These are phyloP conservation scores for Podarcis siculus DNA, from an alignment of 2,797 vertebrate species.

Conservation along the genomic window DNA sequence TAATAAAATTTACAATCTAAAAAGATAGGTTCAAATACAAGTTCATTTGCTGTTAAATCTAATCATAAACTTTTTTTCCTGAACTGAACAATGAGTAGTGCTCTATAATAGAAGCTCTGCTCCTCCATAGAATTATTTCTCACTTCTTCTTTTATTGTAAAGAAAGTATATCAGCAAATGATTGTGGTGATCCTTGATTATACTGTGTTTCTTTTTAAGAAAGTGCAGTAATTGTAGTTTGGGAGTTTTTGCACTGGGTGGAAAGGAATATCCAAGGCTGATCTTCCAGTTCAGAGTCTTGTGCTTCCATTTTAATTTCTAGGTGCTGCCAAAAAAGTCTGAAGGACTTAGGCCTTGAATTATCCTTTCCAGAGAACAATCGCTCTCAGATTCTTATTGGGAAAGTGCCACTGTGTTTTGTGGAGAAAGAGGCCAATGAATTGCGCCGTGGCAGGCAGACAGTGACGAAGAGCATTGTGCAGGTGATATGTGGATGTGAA, in stretches of 20 bases:
- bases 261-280: constrained; percentile 3
- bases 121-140: not conserved
- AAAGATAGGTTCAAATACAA: not conserved
- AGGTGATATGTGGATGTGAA: constrained; percentile 78
- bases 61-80: not conserved
- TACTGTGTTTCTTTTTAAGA: not conserved
- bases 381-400: constrained; percentile 81
- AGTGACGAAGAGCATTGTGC: constrained; percentile 85
- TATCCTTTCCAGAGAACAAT: constrained; percentile 82
- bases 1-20: not conserved
- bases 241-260: not conserved
- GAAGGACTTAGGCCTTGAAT: constrained; percentile 86
- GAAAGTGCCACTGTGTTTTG: constrained; percentile 91
- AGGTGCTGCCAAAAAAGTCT: constrained; percentile 87
- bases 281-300: constrained; percentile 7
- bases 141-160: not conserved
- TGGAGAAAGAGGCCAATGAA: constrained; percentile 93
- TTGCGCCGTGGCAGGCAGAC: constrained; percentile 86
- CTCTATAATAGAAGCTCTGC: not conserved
- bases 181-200: not conserved
- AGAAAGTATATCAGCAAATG: not conserved
- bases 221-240: not conserved
- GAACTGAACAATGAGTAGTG: not conserved
- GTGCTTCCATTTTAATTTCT: constrained; percentile 51
- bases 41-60: not conserved